These are phyloP conservation scores for Mionectes olivaceus DNA, from an alignment of 2,797 vertebrate species.

Conservation along the genomic window DNA sequence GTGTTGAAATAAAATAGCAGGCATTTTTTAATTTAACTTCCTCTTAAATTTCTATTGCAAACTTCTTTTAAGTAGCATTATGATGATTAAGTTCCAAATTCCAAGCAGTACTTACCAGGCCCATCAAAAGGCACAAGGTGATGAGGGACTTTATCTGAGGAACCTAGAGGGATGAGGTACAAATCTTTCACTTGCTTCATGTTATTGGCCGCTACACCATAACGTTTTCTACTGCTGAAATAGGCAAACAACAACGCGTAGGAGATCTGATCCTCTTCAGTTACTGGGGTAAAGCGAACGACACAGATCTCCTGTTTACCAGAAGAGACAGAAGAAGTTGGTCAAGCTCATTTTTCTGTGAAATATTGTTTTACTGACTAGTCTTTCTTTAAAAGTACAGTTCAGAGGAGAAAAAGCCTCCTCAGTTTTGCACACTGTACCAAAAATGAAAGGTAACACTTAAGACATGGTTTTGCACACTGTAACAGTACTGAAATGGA, in stretches of 20 bases:
- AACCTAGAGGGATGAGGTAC: constrained; percentile 96
- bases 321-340: background rate
- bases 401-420: background rate
- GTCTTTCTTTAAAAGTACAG: background rate
- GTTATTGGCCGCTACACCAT: constrained; percentile 97
- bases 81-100: background rate
- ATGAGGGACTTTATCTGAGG: constrained; percentile 95
- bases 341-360: background rate
- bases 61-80: background rate
- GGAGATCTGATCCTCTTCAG: constrained; percentile 98
- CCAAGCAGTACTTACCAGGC: constrained; percentile 86
- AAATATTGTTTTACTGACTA: background rate
- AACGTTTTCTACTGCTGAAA: constrained; percentile 97
- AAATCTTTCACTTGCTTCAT: constrained; percentile 98
- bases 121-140: constrained; percentile 98
- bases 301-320: constrained; percentile 93
- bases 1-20: background rate
- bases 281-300: constrained; percentile 94
- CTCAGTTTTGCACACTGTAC: background rate
- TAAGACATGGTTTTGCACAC: background rate
- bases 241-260: constrained; percentile 96
- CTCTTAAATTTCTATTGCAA: background rate
- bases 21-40: background rate
- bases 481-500: background rate
- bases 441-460: background rate